Evolutionary conservation across 2,888 invertebrate genomes (phyloP).

Genomic region (Scelioninae gen. 2): DNA sequence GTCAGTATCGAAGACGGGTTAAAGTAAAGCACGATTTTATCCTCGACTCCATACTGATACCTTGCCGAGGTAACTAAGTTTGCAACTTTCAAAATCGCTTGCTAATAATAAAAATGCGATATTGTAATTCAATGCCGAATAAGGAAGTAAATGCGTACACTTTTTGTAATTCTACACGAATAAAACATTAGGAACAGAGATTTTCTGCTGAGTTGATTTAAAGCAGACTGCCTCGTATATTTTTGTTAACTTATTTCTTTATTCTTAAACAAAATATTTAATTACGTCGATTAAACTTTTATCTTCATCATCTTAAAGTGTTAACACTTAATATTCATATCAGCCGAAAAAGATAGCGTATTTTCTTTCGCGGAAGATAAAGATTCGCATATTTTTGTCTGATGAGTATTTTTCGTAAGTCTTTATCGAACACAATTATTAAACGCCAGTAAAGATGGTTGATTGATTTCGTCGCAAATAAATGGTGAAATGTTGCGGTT

Average conservation of each 20-base stretch:
- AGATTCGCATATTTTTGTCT: neutral
- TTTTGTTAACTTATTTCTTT: neutral
- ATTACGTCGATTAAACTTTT: constrained; percentile 13
- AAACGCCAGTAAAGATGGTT: neutral
- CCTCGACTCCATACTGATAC: neutral
- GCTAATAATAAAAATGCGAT: constrained; percentile 10
- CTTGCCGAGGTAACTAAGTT: neutral
- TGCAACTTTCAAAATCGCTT: constrained; percentile 12
- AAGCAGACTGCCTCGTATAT: neutral
- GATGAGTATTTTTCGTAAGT: constrained; percentile 1
- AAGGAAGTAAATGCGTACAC: constrained; percentile 5
- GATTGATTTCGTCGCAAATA: constrained; percentile 1
- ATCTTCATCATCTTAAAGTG: constrained; percentile 5
- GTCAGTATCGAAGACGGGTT: too few relatives aligned
- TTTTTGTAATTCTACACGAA: constrained; percentile 6
- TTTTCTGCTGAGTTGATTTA: neutral
- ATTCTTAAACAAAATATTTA: constrained; percentile 21
- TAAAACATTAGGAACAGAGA: neutral
- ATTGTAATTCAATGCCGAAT: constrained; percentile 6
- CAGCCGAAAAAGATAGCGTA: constrained; percentile 8
- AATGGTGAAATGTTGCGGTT: neutral
- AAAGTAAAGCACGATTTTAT: neutral
- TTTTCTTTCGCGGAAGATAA: constrained; percentile 4
- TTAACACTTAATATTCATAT: constrained; percentile 12
- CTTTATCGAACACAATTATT: neutral